A percentile compares a stretch with the other conserved stretches of the same genome.
phyloP scores from a whole-genome alignment of 2,797 vertebrate species.

The Limosa lapponica region DNA sequence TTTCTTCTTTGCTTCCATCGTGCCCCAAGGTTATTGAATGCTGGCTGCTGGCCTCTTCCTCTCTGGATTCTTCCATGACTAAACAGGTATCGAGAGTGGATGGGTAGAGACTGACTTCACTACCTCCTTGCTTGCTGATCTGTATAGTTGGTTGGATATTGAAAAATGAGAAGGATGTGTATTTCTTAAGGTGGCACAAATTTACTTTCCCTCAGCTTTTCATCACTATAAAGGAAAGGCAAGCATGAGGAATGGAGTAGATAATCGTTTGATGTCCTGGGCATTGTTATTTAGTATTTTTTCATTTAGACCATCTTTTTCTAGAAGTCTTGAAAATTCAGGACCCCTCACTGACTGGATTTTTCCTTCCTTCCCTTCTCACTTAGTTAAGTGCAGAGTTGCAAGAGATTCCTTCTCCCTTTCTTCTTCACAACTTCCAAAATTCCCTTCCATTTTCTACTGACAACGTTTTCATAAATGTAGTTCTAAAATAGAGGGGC shows the following conservation, averaged over 20 bases:
- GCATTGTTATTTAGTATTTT: background rate
- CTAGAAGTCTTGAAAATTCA: background rate
- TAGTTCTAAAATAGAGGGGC: background rate
- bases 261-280: background rate
- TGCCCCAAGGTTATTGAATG: background rate
- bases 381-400: background rate
- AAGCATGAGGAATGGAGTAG: background rate
- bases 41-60: background rate
- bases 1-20: background rate
- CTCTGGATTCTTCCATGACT: background rate
- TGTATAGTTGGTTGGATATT: background rate
- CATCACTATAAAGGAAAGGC: background rate
- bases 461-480: background rate
- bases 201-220: background rate
- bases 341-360: background rate
- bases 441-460: background rate
- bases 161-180: background rate
- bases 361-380: background rate
- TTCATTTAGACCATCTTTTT: background rate
- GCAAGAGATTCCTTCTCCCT: background rate
- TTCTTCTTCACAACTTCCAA: background rate
- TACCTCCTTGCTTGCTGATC: background rate
- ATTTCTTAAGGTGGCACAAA: background rate
- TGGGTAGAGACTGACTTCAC: background rate
- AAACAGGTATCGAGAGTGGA: accelerated